Evolutionary conservation across 2,113 vertebrate species (phyloP).

Genomic region (Saguinus imperator): DNA sequence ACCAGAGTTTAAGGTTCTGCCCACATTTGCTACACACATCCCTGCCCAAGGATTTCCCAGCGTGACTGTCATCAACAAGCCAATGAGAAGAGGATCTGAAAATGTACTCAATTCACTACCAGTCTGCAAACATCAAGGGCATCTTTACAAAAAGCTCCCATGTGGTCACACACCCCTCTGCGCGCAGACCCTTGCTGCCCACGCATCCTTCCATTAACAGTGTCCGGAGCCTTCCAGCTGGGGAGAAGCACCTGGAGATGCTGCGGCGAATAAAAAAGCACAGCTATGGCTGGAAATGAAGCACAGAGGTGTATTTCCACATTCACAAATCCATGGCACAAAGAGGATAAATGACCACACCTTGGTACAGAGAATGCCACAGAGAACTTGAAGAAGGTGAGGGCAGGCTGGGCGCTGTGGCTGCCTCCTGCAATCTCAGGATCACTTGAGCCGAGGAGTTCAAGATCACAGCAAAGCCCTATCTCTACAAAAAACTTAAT

Average conservation of each 20-base stretch:
- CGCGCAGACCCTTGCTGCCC: background rate
- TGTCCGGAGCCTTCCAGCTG: background rate
- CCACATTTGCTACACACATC: rapidly evolving
- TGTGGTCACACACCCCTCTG: background rate
- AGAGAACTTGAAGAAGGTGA: background rate
- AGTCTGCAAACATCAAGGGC: background rate
- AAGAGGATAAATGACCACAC: too few relatives aligned
- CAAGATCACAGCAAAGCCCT: too few relatives aligned
- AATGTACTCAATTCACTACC: background rate
- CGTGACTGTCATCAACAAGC: background rate
- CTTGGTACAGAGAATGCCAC: rapidly evolving
- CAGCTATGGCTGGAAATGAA: background rate
- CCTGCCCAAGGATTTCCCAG: background rate
- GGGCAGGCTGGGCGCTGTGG: too few relatives aligned
- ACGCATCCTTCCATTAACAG: too few relatives aligned
- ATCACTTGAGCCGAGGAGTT: too few relatives aligned
- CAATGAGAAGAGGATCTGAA: background rate
- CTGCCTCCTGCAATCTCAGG: too few relatives aligned
- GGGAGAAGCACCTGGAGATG: background rate
- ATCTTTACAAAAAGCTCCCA: background rate
- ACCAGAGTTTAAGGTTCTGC: too few relatives aligned
- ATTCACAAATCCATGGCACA: background rate
- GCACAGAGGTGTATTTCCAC: too few relatives aligned
- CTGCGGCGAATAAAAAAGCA: rapidly evolving
- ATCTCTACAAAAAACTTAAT: too few relatives aligned